phyloP scores from a whole-genome alignment of 2,113 vertebrate species.

The Cynocephalus volans region DNA sequence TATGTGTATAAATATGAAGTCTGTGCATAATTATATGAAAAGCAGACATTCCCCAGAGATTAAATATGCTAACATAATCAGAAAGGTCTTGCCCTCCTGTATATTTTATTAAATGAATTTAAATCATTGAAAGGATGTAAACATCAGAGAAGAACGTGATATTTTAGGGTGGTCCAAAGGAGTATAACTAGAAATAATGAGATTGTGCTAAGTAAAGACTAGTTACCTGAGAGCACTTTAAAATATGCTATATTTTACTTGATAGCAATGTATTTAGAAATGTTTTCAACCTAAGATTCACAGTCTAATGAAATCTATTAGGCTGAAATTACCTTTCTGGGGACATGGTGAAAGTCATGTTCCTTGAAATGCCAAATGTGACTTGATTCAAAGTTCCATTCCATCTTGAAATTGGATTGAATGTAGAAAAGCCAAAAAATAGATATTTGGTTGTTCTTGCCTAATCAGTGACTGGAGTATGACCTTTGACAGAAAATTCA shows the following conservation, averaged over 20 bases:
- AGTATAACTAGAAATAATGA: constrained; percentile 51
- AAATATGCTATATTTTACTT: constrained; percentile 44
- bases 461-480: neutral
- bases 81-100: constrained; percentile 51
- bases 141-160: constrained; percentile 47
- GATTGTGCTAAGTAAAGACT: constrained; percentile 1
- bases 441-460: neutral
- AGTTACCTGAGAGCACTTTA: constrained; percentile 45
- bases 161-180: constrained; percentile 64
- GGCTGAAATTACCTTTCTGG: constrained; percentile 57
- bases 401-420: neutral
- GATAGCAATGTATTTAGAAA: constrained; percentile 62
- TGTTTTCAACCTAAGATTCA: constrained; percentile 62
- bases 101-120: constrained; percentile 79
- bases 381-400: constrained; percentile 50
- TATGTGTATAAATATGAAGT: constrained; percentile 82
- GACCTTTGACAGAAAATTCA: constrained; percentile 10
- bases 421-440: neutral
- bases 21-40: constrained; percentile 79
- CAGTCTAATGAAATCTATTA: constrained; percentile 72
- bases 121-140: constrained; percentile 69
- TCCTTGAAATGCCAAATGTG: constrained; percentile 52
- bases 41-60: constrained; percentile 74
- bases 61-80: constrained; percentile 76
- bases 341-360: constrained; percentile 40